Evolutionary conservation across 2,113 vertebrate species (phyloP).

Genomic region (Mixornis gularis): DNA sequence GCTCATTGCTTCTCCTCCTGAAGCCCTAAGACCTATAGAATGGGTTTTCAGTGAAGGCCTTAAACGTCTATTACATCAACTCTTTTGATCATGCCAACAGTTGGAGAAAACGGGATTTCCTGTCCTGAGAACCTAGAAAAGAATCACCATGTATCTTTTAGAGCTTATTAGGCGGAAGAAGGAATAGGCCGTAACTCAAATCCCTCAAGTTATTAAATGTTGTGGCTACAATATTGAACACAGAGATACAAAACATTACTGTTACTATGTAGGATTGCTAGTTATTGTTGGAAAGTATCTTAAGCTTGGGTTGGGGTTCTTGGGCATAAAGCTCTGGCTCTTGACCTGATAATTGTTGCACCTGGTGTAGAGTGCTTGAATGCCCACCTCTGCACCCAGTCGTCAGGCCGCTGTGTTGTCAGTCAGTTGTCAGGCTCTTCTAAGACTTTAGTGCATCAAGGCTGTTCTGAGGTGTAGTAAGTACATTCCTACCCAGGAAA

Average conservation of each 20-base stretch:
- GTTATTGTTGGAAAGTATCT: background rate
- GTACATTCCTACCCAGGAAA: background rate
- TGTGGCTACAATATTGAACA: background rate
- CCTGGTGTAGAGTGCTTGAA: background rate
- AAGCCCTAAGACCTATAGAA: background rate
- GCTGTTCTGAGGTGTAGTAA: background rate
- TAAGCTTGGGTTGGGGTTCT: background rate
- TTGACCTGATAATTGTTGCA: background rate
- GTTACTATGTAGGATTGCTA: background rate
- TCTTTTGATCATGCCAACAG: background rate
- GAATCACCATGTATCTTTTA: background rate
- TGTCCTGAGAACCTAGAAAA: background rate
- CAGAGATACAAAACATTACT: background rate
- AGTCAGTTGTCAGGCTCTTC: background rate
- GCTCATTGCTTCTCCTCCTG: background rate
- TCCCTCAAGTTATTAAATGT: fast-evolving
- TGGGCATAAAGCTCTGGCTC: background rate
- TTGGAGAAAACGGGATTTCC: background rate
- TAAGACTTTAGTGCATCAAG: background rate
- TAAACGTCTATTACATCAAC: background rate
- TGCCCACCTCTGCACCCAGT: background rate
- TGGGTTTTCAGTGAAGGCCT: background rate
- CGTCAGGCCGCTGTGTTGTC: fast-evolving
- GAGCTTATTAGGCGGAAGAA: background rate
- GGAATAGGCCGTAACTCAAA: background rate